Conservation (phyloP, 64 coral and sea anemone genomes). For the Actinia tenebrosa region DNA sequence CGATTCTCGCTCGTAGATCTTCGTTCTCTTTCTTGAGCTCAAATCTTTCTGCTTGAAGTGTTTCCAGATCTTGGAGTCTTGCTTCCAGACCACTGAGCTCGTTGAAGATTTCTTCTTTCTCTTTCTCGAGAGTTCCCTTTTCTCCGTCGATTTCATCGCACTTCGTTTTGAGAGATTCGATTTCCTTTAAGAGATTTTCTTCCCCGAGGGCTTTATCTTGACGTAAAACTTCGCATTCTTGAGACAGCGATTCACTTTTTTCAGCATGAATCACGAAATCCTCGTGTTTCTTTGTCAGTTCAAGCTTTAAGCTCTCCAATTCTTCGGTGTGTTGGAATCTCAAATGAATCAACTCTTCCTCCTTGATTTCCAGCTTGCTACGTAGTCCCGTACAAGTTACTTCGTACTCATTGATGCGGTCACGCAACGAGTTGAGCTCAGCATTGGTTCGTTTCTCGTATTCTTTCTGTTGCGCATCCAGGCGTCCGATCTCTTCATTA, state of each 20-base stretch:
- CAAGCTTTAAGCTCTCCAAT: neutral
- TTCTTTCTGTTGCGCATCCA: neutral
- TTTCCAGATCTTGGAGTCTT: slow-evolving; percentile 59
- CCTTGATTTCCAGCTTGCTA: neutral
- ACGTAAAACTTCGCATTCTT: slow-evolving; percentile 27
- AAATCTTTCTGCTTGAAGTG: slow-evolving; percentile 24
- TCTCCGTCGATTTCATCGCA: slow-evolving; percentile 48
- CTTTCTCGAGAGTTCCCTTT: slow-evolving; percentile 45
- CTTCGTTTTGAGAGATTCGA: slow-evolving; percentile 64
- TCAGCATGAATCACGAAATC: slow-evolving; percentile 3
- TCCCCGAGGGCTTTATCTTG: slow-evolving; percentile 30
- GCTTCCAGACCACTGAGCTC: slow-evolving; percentile 41
- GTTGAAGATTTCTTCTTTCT: slow-evolving; percentile 25
- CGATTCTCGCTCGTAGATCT: slow-evolving; percentile 31
- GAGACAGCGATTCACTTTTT: slow-evolving; percentile 14
- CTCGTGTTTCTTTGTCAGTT: neutral
- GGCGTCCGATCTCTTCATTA: slow-evolving; percentile 7
- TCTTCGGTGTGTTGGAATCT: neutral
- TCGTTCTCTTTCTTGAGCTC: slow-evolving; percentile 54
- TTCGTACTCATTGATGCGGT: slow-evolving; percentile 16
- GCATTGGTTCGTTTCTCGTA: neutral
- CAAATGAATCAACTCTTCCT: slow-evolving; percentile 16
- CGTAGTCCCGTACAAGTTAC: neutral
- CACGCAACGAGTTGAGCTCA: slow-evolving; percentile 44
- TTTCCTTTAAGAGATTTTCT: slow-evolving; percentile 33